Evolutionary conservation across 2,797 vertebrate genomes (phyloP).

Genomic region (Falco naumanni): DNA sequence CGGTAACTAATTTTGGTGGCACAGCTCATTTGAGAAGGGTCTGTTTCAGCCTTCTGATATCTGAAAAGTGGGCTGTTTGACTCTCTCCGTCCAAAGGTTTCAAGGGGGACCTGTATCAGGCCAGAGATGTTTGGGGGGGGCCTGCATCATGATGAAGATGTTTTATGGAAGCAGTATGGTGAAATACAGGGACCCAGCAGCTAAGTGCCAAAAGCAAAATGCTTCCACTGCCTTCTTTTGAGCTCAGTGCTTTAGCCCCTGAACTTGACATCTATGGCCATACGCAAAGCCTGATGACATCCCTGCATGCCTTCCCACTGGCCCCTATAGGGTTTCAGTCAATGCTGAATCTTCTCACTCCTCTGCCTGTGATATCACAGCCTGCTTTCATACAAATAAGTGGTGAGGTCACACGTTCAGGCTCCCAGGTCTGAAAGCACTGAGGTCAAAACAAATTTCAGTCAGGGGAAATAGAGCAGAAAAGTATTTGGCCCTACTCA

Average conservation of each 20-base stretch:
- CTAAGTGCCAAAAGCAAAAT: not conserved
- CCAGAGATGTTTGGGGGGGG: not conserved
- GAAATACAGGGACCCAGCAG: not conserved
- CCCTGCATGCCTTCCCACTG: not conserved
- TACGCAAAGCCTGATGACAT: not conserved
- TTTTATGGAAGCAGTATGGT: not conserved
- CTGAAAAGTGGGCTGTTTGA: not conserved
- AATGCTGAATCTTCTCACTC: not conserved
- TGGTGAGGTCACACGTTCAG: not conserved
- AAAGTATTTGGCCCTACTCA: not conserved
- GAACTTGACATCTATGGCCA: not conserved
- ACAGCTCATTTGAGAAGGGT: not conserved
- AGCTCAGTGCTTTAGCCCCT: not conserved
- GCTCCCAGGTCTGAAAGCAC: not conserved
- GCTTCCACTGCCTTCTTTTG: not conserved
- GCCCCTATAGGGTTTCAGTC: not conserved
- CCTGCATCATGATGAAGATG: not conserved
- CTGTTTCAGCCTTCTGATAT: not conserved
- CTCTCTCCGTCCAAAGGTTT: not conserved
- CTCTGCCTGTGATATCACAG: not conserved
- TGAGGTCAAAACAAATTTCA: not conserved
- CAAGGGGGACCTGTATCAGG: not conserved
- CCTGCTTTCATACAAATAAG: not conserved
- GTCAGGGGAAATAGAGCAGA: not conserved
- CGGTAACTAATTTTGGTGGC: not conserved